Conservation (phyloP, 2,113 vertebrate species). For the Sander lucioperca region DNA sequence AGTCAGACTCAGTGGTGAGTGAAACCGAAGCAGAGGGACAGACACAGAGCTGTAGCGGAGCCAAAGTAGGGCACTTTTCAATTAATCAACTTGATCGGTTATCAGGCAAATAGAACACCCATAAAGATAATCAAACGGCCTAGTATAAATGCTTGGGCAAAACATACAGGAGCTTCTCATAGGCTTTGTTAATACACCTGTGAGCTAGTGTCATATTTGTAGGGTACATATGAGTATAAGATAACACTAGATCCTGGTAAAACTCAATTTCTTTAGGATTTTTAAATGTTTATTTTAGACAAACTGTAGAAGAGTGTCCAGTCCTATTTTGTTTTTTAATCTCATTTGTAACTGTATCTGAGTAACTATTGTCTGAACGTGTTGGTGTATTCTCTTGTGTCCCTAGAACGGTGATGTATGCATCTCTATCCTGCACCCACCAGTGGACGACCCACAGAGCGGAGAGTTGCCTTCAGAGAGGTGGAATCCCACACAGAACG, state of each 20-base stretch:
- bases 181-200: background rate
- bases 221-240: too few species aligned
- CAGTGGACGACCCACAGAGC: constrained; percentile 95
- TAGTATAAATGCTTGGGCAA: fast-evolving
- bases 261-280: background rate
- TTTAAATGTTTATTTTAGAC: background rate
- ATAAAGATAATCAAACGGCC: too few species aligned
- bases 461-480: constrained; percentile 94
- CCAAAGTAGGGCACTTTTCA: too few species aligned
- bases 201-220: background rate
- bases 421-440: constrained; percentile 95
- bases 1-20: too few species aligned
- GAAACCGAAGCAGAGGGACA: too few species aligned
- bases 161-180: too few species aligned
- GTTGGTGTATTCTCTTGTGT: background rate
- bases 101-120: too few species aligned
- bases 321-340: background rate
- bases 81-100: too few species aligned
- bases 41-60: too few species aligned
- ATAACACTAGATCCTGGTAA: background rate
- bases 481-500: constrained; percentile 98
- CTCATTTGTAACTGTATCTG: background rate
- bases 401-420: constrained; percentile 94
- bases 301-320: background rate
- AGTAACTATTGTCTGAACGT: background rate